Evolutionary conservation across 2,113 vertebrate genomes (phyloP).

Genomic region (Rousettus leschenaultii): DNA sequence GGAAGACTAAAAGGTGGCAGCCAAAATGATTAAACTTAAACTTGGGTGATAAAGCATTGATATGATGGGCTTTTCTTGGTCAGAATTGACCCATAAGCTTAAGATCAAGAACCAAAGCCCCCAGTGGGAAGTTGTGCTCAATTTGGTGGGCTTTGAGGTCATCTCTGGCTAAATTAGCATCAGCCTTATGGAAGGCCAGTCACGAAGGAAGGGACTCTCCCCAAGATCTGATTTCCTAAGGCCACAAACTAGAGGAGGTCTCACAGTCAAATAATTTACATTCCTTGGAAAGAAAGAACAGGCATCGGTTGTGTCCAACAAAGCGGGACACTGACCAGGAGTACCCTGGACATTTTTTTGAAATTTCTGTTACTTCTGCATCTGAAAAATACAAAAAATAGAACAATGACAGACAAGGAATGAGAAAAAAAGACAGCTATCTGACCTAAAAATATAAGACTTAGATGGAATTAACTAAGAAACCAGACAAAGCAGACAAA

Average conservation of each 20-base stretch:
- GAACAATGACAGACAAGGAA: slow-evolving; percentile 61
- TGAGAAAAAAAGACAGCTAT: slow-evolving; percentile 25
- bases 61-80: slow-evolving; percentile 47
- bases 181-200: slow-evolving; percentile 56
- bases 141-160: slow-evolving; percentile 51
- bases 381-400: slow-evolving; percentile 73
- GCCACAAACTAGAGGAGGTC: slow-evolving; percentile 64
- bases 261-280: slow-evolving; percentile 74
- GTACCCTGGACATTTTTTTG: slow-evolving; percentile 68
- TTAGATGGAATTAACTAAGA: slow-evolving; percentile 58
- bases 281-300: slow-evolving; percentile 68
- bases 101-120: slow-evolving; percentile 50
- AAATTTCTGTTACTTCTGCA: slow-evolving; percentile 72
- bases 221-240: slow-evolving; percentile 67
- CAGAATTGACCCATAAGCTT: background rate
- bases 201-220: slow-evolving; percentile 57
- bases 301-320: slow-evolving; percentile 66
- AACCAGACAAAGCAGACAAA: slow-evolving; percentile 54
- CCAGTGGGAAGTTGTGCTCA: slow-evolving; percentile 61
- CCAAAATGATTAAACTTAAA: slow-evolving; percentile 49
- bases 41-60: slow-evolving; percentile 29
- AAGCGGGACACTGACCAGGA: slow-evolving; percentile 71
- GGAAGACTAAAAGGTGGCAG: slow-evolving; percentile 54
- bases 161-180: slow-evolving; percentile 58
- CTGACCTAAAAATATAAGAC: slow-evolving; percentile 55